A percentile compares a stretch with the other conserved stretches of the same genome.
phyloP scores from a whole-genome alignment of 2,888 invertebrate species.

The Coenonympha arcania region DNA sequence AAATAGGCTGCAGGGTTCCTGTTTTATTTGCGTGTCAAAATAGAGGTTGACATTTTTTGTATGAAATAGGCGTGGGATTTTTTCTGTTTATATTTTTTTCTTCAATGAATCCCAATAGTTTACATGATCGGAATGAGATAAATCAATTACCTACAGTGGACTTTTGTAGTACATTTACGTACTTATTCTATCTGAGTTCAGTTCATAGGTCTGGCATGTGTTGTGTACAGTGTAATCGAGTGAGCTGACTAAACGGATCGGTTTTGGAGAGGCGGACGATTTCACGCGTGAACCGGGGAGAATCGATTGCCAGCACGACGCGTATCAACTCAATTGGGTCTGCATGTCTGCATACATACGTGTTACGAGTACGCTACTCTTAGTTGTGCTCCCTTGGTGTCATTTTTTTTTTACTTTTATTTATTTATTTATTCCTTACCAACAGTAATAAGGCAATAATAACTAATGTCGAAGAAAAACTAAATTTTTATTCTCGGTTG shows the following conservation, averaged over 20 bases:
- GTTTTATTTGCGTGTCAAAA: slow-evolving; percentile 56
- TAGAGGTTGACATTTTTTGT: slow-evolving; percentile 45
- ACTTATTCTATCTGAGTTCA: too few species aligned
- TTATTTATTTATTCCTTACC: neutral
- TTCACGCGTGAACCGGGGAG: slow-evolving; percentile 62
- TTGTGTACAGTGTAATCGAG: slow-evolving; percentile 57
- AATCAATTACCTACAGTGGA: too few species aligned
- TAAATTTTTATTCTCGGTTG: too few species aligned
- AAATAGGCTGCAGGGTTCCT: slow-evolving; percentile 45
- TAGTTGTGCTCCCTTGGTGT: slow-evolving; percentile 21
- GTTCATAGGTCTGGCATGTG: slow-evolving; percentile 21
- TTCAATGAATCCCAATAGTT: too few species aligned
- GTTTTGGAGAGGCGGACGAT: slow-evolving; percentile 56
- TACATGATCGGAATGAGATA: too few species aligned
- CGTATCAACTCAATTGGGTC: slow-evolving; percentile 44
- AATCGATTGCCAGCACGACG: slow-evolving; percentile 55
- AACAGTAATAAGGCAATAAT: neutral
- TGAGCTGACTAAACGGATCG: slow-evolving; percentile 52
- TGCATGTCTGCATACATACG: slow-evolving; percentile 3
- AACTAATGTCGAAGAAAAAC: too few species aligned
- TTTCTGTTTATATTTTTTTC: too few species aligned
- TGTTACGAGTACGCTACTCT: neutral
- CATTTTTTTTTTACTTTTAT: neutral
- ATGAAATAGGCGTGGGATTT: slow-evolving; percentile 37
- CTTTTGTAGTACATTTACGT: too few species aligned